These are phyloP conservation scores for Aleiodes leptofemur DNA, from an alignment of 2,888 invertebrate genomes.

Conservation along the genomic window DNA sequence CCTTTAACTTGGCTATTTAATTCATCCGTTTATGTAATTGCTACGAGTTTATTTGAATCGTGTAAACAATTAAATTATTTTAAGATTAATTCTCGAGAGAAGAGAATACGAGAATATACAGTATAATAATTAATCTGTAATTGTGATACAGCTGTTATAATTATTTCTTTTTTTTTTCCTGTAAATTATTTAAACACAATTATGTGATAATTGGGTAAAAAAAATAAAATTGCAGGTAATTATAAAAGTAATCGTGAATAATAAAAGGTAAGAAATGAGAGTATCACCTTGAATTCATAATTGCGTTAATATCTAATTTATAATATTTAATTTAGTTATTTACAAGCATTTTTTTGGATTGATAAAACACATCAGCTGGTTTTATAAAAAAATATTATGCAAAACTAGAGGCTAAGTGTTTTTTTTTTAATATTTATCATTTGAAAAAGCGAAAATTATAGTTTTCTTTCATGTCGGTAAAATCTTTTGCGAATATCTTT, in stretches of 20 bases:
- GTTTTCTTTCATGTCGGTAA: neutral
- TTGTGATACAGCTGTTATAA: neutral
- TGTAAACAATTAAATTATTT: constrained; percentile 34
- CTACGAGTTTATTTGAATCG: too few species aligned
- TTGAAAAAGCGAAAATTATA: constrained; percentile 1
- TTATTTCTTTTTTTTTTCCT: neutral
- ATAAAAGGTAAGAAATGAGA: constrained; percentile 18
- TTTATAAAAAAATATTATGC: constrained; percentile 14
- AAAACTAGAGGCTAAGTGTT: neutral
- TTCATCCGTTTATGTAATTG: too few species aligned
- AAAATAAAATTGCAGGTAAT: neutral
- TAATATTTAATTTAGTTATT: constrained; percentile 53
- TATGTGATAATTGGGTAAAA: too few species aligned
- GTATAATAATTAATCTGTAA: constrained; percentile 41
- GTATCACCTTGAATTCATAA: neutral
- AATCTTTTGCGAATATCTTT: neutral
- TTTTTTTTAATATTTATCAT: neutral
- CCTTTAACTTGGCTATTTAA: too few species aligned
- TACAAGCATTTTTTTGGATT: constrained; percentile 49
- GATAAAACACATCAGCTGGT: neutral
- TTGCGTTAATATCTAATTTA: constrained; percentile 31
- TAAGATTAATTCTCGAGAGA: constrained; percentile 7
- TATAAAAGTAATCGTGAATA: neutral
- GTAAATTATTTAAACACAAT: neutral
- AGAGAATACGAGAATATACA: constrained; percentile 7